These are phyloP conservation scores for Macroteleia sp. DNA, from an alignment of 2,888 invertebrate genomes.

Conservation along the genomic window DNA sequence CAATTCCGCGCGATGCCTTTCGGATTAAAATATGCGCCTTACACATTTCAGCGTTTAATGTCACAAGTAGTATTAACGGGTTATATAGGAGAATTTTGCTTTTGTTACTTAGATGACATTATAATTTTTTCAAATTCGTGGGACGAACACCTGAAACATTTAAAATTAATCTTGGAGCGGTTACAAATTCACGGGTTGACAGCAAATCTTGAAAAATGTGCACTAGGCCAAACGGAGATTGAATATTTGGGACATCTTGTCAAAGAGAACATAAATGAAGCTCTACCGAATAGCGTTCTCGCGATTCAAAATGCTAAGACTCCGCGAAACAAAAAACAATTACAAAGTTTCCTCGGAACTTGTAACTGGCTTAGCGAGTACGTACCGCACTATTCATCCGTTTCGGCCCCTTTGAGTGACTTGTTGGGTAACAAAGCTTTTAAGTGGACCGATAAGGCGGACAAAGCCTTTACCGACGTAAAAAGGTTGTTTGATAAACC, in stretches of 20 bases:
- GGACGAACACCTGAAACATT: conserved; percentile 1
- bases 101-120: conserved; percentile 6
- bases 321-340: background rate
- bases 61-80: background rate
- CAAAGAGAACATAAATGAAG: background rate
- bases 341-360: background rate
- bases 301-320: background rate
- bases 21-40: background rate
- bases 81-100: background rate
- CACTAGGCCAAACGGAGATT: background rate
- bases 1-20: conserved; percentile 5
- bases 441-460: too few relatives aligned
- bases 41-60: conserved; percentile 4
- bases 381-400: too few relatives aligned
- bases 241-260: background rate
- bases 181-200: background rate
- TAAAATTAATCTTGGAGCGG: background rate
- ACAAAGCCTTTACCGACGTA: too few relatives aligned
- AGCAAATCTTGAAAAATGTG: background rate
- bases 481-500: too few relatives aligned
- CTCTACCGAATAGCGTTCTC: background rate
- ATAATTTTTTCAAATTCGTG: conserved; percentile 2
- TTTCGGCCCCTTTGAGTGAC: too few relatives aligned
- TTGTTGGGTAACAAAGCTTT: too few relatives aligned
- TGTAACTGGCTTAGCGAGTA: background rate